Conservation (phyloP, 2,797 vertebrate genomes). For the Acanthornis magna region DNA sequence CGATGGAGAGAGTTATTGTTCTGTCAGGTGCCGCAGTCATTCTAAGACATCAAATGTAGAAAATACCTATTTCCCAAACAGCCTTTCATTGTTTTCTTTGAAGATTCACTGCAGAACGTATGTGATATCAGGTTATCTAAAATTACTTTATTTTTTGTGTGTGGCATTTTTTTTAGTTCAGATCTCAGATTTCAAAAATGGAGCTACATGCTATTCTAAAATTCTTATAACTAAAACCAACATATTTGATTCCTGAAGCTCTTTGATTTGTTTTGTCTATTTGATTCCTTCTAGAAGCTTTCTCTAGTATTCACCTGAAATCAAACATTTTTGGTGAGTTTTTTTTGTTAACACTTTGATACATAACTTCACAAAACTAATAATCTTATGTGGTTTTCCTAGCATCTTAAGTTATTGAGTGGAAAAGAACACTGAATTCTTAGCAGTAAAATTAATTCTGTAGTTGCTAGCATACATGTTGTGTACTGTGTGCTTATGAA, state of each 20-base stretch:
- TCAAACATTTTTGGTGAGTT: neutral
- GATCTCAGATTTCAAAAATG: neutral
- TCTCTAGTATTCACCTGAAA: neutral
- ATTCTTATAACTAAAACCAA: neutral
- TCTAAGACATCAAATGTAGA: neutral
- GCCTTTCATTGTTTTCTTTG: neutral
- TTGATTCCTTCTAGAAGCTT: neutral
- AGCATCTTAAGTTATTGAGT: neutral
- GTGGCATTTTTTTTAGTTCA: neutral
- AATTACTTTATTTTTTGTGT: neutral
- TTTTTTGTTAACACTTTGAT: neutral
- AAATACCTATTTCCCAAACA: neutral
- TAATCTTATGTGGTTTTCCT: neutral
- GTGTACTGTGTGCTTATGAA: neutral
- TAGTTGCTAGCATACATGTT: neutral
- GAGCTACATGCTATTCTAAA: neutral
- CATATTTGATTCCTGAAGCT: neutral
- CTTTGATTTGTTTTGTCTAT: neutral
- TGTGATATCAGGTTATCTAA: neutral
- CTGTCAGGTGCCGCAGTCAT: neutral
- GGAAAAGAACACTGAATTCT: neutral
- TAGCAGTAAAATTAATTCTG: neutral
- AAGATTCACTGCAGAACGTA: neutral
- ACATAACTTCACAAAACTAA: neutral
- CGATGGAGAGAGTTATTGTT: neutral